phyloP scores from a whole-genome alignment of 1,140 invertebrate genomes.

The Heliconius nattereri region DNA sequence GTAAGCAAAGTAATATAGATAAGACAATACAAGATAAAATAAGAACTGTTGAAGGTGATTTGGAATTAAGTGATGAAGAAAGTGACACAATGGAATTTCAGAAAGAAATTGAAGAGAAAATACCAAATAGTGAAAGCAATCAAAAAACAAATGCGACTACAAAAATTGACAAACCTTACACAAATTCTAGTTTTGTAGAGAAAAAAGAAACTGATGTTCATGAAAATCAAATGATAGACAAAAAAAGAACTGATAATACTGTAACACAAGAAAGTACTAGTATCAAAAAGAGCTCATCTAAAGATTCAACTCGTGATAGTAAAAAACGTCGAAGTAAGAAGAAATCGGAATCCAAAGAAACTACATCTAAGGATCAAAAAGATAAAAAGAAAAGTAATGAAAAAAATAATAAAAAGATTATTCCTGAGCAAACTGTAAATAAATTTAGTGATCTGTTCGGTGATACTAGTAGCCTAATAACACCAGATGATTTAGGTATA shows the following conservation, averaged over 20 bases:
- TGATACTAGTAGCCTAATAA: constrained; percentile 71
- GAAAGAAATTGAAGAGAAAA: constrained; percentile 24
- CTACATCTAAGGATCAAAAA: constrained; percentile 27
- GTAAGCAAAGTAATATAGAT: constrained; percentile 20
- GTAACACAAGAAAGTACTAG: neutral
- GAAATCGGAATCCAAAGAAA: constrained; percentile 36
- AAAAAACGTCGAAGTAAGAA: constrained; percentile 46
- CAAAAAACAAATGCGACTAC: neutral
- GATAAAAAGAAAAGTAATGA: constrained; percentile 32
- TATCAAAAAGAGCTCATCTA: constrained; percentile 18
- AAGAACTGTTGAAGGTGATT: constrained; percentile 60
- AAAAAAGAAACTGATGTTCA: constrained; percentile 5
- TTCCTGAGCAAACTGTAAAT: constrained; percentile 35
- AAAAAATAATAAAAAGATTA: constrained; percentile 30
- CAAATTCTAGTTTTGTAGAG: neutral
- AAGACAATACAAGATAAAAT: constrained; percentile 19
- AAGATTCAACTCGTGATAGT: constrained; percentile 22
- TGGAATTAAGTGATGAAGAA: constrained; percentile 71
- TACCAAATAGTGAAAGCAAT: neutral
- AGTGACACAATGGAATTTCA: constrained; percentile 51
- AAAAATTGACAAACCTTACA: constrained; percentile 12
- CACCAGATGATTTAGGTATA: constrained; percentile 68
- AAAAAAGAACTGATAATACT: neutral
- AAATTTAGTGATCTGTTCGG: constrained; percentile 73
- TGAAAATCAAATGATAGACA: neutral